Evolutionary conservation across 1,140 invertebrate genomes (phyloP), one percentile per base, ranked within the genome.

Genomic region (Phenacoccus solenopsis): DNA sequence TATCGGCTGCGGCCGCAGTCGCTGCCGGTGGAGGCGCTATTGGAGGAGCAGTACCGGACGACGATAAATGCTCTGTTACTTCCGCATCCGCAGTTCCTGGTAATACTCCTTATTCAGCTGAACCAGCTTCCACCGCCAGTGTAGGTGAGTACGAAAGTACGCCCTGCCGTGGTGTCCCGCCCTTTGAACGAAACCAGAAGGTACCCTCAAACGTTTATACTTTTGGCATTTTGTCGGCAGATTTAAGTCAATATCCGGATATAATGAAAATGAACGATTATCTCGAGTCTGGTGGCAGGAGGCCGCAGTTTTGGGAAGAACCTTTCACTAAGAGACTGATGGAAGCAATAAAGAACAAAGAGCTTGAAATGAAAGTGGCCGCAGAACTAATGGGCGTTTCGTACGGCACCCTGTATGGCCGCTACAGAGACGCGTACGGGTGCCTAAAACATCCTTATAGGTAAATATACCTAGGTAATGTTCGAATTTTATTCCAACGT

Each of bases 271-370:
- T 93, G 84, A 91, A 90, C 77, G 90, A 92, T 76, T 94, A 93
- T 76, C 80, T 94, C 74, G 77, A 78, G 72, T 88, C 89, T 75
- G 90, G 90, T 75, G 90, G 91, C 1, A 79, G 91, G 30, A 80
- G 91, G 38, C 91, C 91, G 71, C 91, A 94, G 77, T 94, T 94
- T 79, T 94, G 92, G 91, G 91, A 94, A 76, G 91, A 93, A 78
- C 85, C 87, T 1, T 89, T 89, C 71, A 90, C 88, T 61, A 84
- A 88, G 78, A 83, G 87, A 67, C 86, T 94, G 38, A 90, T 94
- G 88, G 90, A 93, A 77, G 88, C 90, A 16, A 92, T 93, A 24
- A 88, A 91, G 74, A 89, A 90, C 73, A 93, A 93, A 80, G 90
- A 92, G 81, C 78, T 94, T 74, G 91, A 94, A 80, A 94, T 94